Evolutionary conservation across 1,140 invertebrate species (phyloP).

Genomic region (Plectrocnemia conspersa): DNA sequence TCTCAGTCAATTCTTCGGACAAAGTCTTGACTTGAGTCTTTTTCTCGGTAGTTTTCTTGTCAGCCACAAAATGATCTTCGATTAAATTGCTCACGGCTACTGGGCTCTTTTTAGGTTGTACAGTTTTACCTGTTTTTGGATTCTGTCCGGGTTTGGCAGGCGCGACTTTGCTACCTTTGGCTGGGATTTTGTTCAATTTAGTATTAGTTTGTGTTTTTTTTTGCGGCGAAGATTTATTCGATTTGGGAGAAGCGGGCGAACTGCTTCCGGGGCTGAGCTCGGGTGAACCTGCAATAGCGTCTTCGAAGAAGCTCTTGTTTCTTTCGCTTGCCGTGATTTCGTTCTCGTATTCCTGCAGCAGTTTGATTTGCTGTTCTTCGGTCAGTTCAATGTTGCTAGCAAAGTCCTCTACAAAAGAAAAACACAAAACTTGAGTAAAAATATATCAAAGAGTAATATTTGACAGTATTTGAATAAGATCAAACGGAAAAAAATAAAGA

Average conservation of each 20-base stretch:
- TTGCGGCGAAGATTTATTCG: slow-evolving; percentile 9
- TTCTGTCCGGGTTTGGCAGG: slow-evolving; percentile 35
- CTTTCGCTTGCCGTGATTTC: slow-evolving; percentile 38
- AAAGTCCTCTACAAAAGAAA: slow-evolving; percentile 53
- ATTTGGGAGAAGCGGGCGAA: slow-evolving; percentile 2
- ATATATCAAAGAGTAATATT: slow-evolving; percentile 15
- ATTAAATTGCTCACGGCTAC: slow-evolving; percentile 44
- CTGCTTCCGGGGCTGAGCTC: slow-evolving; percentile 12
- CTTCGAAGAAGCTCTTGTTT: slow-evolving; percentile 10
- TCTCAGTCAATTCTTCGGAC: slow-evolving; percentile 31
- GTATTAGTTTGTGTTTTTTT: slow-evolving; percentile 33
- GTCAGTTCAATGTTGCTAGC: slow-evolving; percentile 54
- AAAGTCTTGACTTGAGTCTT: slow-evolving; percentile 30
- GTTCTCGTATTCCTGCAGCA: slow-evolving; percentile 56
- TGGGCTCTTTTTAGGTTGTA: slow-evolving; percentile 6
- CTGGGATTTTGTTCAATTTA: slow-evolving; percentile 41
- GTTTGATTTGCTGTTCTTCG: slow-evolving; percentile 56
- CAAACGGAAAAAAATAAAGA: not conserved
- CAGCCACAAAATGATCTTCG: slow-evolving; percentile 48
- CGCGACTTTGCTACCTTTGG: slow-evolving; percentile 26
- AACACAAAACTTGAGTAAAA: slow-evolving; percentile 24
- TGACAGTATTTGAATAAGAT: not conserved
- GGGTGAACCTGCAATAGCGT: slow-evolving; percentile 1
- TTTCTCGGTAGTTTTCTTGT: slow-evolving; percentile 33
- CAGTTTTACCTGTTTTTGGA: slow-evolving; percentile 10